These are phyloP conservation scores for Phrynosoma blainvillii DNA, from an alignment of 2,113 vertebrate species.

Conservation along the genomic window DNA sequence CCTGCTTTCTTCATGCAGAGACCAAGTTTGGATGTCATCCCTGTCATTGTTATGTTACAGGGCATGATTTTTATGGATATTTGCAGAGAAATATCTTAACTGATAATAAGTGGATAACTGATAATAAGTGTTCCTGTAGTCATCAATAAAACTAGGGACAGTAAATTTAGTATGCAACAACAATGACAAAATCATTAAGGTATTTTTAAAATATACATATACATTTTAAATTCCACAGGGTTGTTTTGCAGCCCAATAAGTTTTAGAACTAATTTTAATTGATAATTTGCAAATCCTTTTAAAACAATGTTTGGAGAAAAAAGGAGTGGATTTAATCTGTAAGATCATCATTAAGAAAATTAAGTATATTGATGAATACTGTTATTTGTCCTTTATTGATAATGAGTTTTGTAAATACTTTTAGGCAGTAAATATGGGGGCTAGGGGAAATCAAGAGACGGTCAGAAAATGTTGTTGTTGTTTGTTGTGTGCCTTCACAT, in stretches of 20 bases:
- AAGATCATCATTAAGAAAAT: constrained; percentile 27
- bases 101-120: not conserved
- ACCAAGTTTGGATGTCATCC: not conserved
- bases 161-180: not conserved
- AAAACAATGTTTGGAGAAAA: constrained; percentile 53
- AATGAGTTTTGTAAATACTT: not conserved
- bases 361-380: constrained; percentile 23
- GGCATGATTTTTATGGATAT: not conserved
- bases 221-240: constrained; percentile 42
- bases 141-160: not conserved
- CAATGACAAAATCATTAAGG: not conserved
- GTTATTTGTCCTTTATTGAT: not conserved
- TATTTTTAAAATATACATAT: constrained; percentile 22
- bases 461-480: too few species aligned
- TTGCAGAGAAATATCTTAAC: not conserved
- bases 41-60: not conserved
- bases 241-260: constrained; percentile 53
- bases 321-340: constrained; percentile 12
- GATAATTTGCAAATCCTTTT: constrained; percentile 46
- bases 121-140: not conserved
- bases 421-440: not conserved
- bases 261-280: constrained; percentile 63
- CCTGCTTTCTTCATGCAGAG: not conserved
- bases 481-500: too few species aligned
- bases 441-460: too few species aligned